Percentiles rank a stretch among this genome's conserved stretches.
These are phyloP conservation scores for Ridgeia piscesae DNA, from an alignment of 1,140 invertebrate genomes.

Conservation along the genomic window DNA sequence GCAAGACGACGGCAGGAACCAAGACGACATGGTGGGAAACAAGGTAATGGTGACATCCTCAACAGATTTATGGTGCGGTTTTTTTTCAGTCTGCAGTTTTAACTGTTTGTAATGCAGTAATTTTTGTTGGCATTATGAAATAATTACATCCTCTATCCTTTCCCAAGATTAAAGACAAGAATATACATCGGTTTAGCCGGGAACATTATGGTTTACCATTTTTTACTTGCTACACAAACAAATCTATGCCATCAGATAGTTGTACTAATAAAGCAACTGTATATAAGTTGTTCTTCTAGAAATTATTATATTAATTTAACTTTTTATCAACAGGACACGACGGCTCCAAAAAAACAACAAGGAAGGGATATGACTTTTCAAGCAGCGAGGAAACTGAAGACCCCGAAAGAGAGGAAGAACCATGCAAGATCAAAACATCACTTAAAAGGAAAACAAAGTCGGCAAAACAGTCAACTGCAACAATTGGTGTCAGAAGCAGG, in stretches of 20 bases:
- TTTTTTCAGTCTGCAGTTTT: neutral
- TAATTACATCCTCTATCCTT: neutral
- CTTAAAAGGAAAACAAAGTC: neutral
- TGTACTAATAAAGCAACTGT: neutral
- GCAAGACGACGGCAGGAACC: neutral
- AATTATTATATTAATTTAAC: neutral
- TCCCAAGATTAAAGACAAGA: neutral
- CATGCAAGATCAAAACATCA: neutral
- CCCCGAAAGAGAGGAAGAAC: neutral
- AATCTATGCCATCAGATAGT: neutral
- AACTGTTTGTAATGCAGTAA: neutral
- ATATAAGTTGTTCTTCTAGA: neutral
- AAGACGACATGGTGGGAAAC: neutral
- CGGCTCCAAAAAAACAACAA: neutral
- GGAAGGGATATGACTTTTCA: neutral
- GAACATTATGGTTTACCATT: neutral
- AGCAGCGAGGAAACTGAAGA: neutral
- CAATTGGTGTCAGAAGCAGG: neutral
- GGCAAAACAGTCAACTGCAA: neutral
- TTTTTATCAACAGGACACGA: neutral
- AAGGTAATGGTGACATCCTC: neutral
- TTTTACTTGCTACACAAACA: neutral
- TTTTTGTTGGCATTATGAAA: neutral
- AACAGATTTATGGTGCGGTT: too few relatives aligned
- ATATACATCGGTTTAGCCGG: neutral